phyloP scores from a whole-genome alignment of 2,797 vertebrate genomes.

The Hemibagrus guttatus region DNA sequence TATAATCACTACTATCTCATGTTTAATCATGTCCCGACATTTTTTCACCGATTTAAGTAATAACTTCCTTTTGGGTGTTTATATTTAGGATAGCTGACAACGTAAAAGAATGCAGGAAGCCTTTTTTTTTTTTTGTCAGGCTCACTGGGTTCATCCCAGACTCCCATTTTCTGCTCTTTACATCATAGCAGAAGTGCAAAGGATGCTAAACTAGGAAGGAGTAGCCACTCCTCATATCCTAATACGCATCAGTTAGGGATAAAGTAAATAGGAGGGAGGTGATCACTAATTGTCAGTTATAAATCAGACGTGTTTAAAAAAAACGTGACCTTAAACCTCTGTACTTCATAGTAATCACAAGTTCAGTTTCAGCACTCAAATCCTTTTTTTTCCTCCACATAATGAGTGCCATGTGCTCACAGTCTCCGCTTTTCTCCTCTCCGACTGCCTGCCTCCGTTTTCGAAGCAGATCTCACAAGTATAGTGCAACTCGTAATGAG shows the following conservation, averaged over 20 bases:
- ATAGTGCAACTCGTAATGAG: background rate
- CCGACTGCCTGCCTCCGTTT: background rate
- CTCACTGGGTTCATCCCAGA: slow-evolving; percentile 34
- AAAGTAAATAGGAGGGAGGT: slow-evolving; percentile 2
- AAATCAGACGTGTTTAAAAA: background rate
- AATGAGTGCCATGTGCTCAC: background rate
- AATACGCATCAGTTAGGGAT: background rate
- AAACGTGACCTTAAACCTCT: background rate
- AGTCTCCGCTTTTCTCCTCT: background rate
- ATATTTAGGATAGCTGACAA: slow-evolving; percentile 54
- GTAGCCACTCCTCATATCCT: background rate
- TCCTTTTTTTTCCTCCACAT: background rate
- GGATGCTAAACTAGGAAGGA: slow-evolving; percentile 11
- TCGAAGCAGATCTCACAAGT: background rate
- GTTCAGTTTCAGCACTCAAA: background rate
- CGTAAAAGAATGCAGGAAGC: slow-evolving; percentile 61
- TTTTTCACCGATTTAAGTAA: slow-evolving; percentile 58
- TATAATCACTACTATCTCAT: slow-evolving; percentile 55
- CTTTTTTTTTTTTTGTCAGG: slow-evolving; percentile 47
- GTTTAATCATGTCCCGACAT: slow-evolving; percentile 60
- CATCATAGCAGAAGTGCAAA: background rate
- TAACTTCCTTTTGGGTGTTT: slow-evolving; percentile 71
- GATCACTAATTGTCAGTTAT: background rate
- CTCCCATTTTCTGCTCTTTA: slow-evolving; percentile 3
- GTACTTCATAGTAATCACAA: background rate